Base-by-base conservation (phyloP, 1,140 invertebrate species). In the Leptopilina clavipes region DNA sequence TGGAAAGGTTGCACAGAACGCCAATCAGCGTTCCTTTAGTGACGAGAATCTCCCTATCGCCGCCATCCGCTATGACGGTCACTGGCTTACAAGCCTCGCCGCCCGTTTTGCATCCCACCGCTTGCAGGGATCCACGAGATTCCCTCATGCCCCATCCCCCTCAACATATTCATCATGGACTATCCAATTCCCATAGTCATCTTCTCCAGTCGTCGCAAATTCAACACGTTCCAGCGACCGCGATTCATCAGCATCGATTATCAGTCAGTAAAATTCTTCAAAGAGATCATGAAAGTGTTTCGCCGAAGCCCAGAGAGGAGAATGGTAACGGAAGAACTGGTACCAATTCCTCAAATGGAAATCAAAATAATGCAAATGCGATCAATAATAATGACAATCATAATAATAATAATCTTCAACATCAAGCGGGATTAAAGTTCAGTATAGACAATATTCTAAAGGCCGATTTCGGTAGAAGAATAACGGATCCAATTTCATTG, bases 381-480 rank as follows among this genome's bases (percentile, higher is more conserved):
- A 44, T 56, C 19, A 78, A 76, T 18, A 80, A 82, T 17, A 82
- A 82, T 45, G 82, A 84, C 54, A 84, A 86, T 70, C 81, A 85
- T 40, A 88, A 88, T 37, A 90, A 91, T 65, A 90, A 92, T 70
- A 90, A 91, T 72, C 88, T 91, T n/a, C 89, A 90, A 2, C 93
- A 94, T 81, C 94, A 94, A 75, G 91, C 91, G 11, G 92, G 92
- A 79, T 88, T 97, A 0, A 97, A 97, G 83, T 98, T 98, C 90
- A 97, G 96, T 80, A 98, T 98, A 89, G 96, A 97, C 84, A 97
- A 97, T 90, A 98, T 98, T 75, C 89, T 98, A 8, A 96, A 97
- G 86, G 96, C 96, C 0, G 96, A 97, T 86, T 98, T 98, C 80
- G 96, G 96, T 0, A 91, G 94, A 31, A 84, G 94, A 37, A 93